phyloP scores from a whole-genome alignment of 2,797 vertebrate species.

The Rhabdophis nuchalis region DNA sequence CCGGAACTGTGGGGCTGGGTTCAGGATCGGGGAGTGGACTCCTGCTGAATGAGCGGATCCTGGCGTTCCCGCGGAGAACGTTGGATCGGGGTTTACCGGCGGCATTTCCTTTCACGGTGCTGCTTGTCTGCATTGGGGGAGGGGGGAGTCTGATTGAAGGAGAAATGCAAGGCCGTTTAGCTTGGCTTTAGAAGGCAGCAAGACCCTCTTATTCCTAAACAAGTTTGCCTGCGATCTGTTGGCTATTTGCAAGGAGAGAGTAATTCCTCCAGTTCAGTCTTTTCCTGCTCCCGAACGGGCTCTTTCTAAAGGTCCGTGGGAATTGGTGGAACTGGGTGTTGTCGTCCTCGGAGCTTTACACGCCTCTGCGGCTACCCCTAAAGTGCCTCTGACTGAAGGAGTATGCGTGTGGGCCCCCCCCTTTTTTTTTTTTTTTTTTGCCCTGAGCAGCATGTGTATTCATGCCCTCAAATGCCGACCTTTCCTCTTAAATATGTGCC shows the following conservation, averaged over 20 bases:
- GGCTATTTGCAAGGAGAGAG: neutral
- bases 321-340: constrained; percentile 42
- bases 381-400: constrained; percentile 17
- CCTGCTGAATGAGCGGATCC: constrained; percentile 9
- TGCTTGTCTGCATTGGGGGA: neutral
- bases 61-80: constrained; percentile 28
- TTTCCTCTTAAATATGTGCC: constrained; percentile 33
- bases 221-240: neutral
- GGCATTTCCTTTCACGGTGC: neutral
- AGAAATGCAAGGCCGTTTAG: neutral
- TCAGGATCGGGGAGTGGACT: constrained; percentile 23
- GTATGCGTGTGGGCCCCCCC: constrained; percentile 28
- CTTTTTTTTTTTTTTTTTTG: neutral
- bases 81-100: constrained; percentile 13
- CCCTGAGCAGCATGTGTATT: constrained; percentile 30
- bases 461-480: constrained; percentile 55
- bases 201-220: neutral
- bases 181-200: neutral
- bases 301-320: constrained; percentile 28
- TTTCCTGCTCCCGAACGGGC: neutral
- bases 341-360: constrained; percentile 4
- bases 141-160: neutral
- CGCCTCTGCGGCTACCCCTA: constrained; percentile 23
- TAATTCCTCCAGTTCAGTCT: neutral
- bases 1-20: constrained; percentile 34